These are phyloP conservation scores for Vireo griseus DNA, from an alignment of 2,797 vertebrate species.

Conservation along the genomic window DNA sequence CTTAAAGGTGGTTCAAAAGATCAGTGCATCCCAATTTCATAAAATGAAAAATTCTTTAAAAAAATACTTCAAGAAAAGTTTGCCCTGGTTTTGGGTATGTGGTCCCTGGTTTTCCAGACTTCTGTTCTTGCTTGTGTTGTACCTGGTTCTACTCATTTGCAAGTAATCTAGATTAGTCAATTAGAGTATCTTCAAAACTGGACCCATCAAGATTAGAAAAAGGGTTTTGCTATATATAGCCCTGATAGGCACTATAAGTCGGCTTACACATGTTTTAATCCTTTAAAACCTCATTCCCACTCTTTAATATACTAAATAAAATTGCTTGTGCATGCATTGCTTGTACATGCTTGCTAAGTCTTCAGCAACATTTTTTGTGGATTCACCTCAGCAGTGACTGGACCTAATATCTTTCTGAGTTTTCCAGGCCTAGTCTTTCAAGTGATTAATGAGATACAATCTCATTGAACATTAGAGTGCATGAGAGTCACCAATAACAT, in stretches of 20 bases:
- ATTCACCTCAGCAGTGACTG: not conserved
- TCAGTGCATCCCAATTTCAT: not conserved
- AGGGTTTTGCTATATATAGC: conserved; percentile 39
- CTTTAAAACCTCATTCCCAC: conserved; percentile 21
- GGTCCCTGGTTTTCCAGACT: not conserved
- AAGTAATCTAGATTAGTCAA: conserved; percentile 30
- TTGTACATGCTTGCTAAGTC: not conserved
- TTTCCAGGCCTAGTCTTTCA: not conserved
- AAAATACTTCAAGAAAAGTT: too few species aligned
- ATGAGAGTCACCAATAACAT: not conserved
- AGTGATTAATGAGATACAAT: not conserved
- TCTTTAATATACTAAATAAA: not conserved
- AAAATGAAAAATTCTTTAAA: not conserved
- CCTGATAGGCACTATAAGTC: not conserved
- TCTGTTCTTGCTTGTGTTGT: not conserved
- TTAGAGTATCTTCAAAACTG: conserved; percentile 1
- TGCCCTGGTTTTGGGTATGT: not conserved
- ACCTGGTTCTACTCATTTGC: not conserved
- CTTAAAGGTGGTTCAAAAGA: not conserved
- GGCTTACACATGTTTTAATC: conserved; percentile 24
- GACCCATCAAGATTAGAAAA: conserved; percentile 1
- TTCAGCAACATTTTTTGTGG: not conserved
- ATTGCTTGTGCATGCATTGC: not conserved
- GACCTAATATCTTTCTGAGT: not conserved
- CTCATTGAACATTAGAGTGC: not conserved